Evolutionary conservation across 1,140 invertebrate genomes (phyloP).

Genomic region (Ostrea denselamellosa): DNA sequence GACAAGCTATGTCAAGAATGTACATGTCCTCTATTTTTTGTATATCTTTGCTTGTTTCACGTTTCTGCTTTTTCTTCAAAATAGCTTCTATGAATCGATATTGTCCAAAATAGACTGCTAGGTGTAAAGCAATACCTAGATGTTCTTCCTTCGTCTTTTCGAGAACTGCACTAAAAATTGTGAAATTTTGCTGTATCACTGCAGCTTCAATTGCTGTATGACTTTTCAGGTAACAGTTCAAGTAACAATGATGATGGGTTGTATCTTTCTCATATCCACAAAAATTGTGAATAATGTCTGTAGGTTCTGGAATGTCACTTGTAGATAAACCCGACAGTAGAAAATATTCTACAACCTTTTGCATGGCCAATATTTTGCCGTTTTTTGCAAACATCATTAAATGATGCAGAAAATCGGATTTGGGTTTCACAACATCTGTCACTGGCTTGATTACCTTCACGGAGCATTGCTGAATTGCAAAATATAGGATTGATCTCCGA

Average conservation of each 20-base stretch:
- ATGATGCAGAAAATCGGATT: neutral
- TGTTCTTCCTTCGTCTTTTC: conserved; percentile 12
- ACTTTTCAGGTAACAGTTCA: conserved; percentile 34
- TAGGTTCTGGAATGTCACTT: neutral
- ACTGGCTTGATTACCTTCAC: conserved; percentile 50
- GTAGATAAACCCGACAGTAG: neutral
- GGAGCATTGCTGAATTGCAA: conserved; percentile 46
- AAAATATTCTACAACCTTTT: neutral
- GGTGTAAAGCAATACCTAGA: conserved; percentile 8
- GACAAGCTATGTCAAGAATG: conserved; percentile 41
- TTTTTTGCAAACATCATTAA: neutral
- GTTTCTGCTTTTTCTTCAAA: conserved; percentile 29
- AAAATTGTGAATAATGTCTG: neutral
- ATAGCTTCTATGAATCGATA: conserved; percentile 34
- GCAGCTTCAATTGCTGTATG: conserved; percentile 40
- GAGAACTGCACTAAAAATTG: conserved; percentile 11
- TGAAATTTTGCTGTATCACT: conserved; percentile 2
- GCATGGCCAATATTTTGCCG: neutral
- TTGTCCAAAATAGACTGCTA: conserved; percentile 43
- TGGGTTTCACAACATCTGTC: conserved; percentile 10
- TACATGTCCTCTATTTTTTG: conserved; percentile 37
- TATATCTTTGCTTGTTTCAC: conserved; percentile 18
- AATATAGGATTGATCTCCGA: conserved; percentile 38
- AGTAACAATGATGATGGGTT: neutral
- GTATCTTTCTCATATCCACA: neutral